Evolutionary conservation across 2,797 vertebrate species (phyloP), one percentile per base, ranked within the genome.

Genomic region (Xyrichtys novacula): DNA sequence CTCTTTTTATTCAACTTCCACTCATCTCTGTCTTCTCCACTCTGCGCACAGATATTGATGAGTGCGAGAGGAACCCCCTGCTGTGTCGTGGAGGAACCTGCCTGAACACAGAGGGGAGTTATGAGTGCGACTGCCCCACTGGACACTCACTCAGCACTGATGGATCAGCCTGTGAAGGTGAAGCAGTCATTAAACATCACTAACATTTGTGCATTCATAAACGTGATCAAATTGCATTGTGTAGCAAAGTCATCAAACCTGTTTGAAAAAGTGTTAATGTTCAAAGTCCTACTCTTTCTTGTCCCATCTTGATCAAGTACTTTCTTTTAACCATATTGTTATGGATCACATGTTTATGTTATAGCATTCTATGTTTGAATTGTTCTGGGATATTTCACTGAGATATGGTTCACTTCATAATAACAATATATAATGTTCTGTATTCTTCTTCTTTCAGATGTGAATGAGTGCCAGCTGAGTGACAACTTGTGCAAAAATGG

Each of bases 61-160:
- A 99, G 83, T 98, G 97, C n/a, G 95, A 96, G 66, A 89, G 91
- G 42, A 96, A 98, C 87, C 96, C 96, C 0, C 89, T 96, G 85
- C 80, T 98, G 75, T 99, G 96, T 81, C 94, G 90, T 0, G 96
- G 96, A 5, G 97, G 97, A 46, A 93, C 85, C 64, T 98, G 97
- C 72, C 67, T 94, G 72, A 99, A 99, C 92, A 98, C 94, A 0
- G 96, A 98, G 0, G 97, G 97, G 54, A 98, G 97, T 78, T 99
- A 94, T 16, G 93, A 95, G 69, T 98, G 97, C 61, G 95, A 95
- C 76, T 99, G 97, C 62, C 96, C 96, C 2, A 80, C 90, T 0
- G 97, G 97, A 40, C 95, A 96, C 3, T 82, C 93, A 15, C 94
- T 96, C 74, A 96, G 84, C 0, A 40, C 83, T 0, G 93, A 95